Base-by-base conservation (phyloP, 53 echinoderm and acorn worm species). In the Stichopus horrens region DNA sequence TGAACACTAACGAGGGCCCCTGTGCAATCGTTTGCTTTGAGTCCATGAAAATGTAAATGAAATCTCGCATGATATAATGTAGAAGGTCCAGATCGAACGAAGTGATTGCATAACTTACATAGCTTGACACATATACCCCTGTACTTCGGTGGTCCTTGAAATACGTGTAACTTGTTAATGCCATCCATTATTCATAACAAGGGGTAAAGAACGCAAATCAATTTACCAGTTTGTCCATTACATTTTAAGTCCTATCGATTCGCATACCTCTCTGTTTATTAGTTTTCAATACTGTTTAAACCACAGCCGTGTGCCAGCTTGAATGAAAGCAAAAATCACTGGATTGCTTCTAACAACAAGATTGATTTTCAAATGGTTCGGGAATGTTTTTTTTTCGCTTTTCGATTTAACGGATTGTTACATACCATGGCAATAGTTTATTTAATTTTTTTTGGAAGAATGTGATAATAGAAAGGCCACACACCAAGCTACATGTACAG, bases 171-270 rank as follows among this genome's bases (percentile, higher is more conserved):
- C 52, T 79, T 79, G 79, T 10, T 79, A 79, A 54, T 79, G 56
- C 53, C 79, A 79, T 79, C 79, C 79, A 79, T 79, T 79, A 79
- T 79, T 79, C 79, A 79, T 54, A 19, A 19, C 53, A 79, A n/a
- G 79, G 55, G 18, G 10, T 79, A 5, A 0, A 52, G 79, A 79
- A 79, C 53, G 79, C 79, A 79, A 79, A 79, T 79, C 79, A 79
- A 79, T 79, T 53, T 79, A 53, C 55, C 53, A 79, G 55, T 53
- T 79, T 79, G 79, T 79, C 53, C 79, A 19, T 53, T 53, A 79
- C 79, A 52, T 79, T 79, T 55, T 52, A 55, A 8, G 9, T 5
- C 13, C 16, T 54, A 79, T 79, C 79, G 79, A 79, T 53, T 53
- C 55, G 54, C 79, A 79, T 55, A 79, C 55, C 63, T 63, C 16